Evolutionary conservation across 64 coral and sea anemone genomes (phyloP).

Genomic region (Porites lutea): DNA sequence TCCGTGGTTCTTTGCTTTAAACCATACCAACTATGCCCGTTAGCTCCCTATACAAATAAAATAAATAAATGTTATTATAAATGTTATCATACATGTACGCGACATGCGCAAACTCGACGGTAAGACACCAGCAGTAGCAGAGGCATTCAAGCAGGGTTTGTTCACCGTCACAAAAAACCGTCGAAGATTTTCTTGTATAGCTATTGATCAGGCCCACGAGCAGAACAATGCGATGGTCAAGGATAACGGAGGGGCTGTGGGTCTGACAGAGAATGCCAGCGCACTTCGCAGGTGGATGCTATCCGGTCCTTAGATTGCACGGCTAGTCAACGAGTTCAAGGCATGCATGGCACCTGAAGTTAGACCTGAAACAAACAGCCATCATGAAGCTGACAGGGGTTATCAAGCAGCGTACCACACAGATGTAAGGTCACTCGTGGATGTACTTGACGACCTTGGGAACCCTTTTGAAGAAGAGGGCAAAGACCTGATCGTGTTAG

Average conservation of each 20-base stretch:
- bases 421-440: neutral
- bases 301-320: conserved; percentile 68
- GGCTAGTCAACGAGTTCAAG: conserved; percentile 62
- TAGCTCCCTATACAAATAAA: conserved; percentile 38
- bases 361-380: too few relatives aligned
- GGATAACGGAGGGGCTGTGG: conserved; percentile 65
- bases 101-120: neutral
- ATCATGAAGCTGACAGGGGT: conserved; percentile 30
- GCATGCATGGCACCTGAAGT: conserved; percentile 27
- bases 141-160: conserved; percentile 17
- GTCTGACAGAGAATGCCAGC: conserved; percentile 64
- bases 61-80: too few relatives aligned
- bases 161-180: conserved; percentile 31
- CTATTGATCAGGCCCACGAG: conserved; percentile 34
- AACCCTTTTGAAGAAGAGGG: conserved; percentile 49
- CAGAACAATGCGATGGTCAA: conserved; percentile 75
- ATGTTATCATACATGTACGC: conserved; percentile 47
- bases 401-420: conserved; percentile 6
- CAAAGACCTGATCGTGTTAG: conserved; percentile 23
- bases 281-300: conserved; percentile 69
- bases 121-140: neutral
- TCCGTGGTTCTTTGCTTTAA: conserved; percentile 30
- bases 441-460: conserved; percentile 41
- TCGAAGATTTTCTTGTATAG: conserved; percentile 43
- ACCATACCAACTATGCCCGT: conserved; percentile 47